Conservation (phyloP, 2,113 vertebrate species). For the Laticauda laticaudata region DNA sequence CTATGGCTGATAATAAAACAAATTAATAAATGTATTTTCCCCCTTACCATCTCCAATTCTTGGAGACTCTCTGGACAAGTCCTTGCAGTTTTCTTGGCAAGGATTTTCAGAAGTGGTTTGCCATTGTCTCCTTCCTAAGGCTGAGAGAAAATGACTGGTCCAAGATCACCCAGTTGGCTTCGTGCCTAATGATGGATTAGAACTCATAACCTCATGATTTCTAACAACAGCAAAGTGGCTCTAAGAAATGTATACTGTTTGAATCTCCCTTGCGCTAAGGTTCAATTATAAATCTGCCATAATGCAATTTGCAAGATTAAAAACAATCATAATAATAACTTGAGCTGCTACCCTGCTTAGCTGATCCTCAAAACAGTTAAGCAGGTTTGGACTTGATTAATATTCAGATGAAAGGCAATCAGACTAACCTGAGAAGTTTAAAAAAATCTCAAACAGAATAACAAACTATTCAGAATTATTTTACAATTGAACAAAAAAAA, state of each 20-base stretch:
- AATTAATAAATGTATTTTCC: neutral
- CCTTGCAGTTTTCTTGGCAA: neutral
- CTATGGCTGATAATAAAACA: neutral
- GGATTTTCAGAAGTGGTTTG: neutral
- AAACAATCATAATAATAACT: neutral
- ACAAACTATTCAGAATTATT: neutral
- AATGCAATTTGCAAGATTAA: neutral
- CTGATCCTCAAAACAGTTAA: neutral
- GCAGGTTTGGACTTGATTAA: neutral
- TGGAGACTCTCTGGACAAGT: neutral
- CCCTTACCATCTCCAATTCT: neutral
- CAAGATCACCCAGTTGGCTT: too few species aligned
- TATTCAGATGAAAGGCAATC: neutral
- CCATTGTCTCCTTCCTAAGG: neutral
- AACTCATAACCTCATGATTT: neutral
- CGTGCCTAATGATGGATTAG: neutral
- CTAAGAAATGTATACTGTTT: neutral
- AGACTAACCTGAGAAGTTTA: neutral
- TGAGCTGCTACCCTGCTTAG: neutral
- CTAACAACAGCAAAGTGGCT: neutral
- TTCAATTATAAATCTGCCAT: neutral
- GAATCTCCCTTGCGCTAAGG: neutral
- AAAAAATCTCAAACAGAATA: neutral
- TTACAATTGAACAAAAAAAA: neutral
- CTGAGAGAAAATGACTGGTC: too few species aligned